Evolutionary conservation across 92 coral and sea anemone species (phyloP).

Genomic region (Bergia puertoricense): DNA sequence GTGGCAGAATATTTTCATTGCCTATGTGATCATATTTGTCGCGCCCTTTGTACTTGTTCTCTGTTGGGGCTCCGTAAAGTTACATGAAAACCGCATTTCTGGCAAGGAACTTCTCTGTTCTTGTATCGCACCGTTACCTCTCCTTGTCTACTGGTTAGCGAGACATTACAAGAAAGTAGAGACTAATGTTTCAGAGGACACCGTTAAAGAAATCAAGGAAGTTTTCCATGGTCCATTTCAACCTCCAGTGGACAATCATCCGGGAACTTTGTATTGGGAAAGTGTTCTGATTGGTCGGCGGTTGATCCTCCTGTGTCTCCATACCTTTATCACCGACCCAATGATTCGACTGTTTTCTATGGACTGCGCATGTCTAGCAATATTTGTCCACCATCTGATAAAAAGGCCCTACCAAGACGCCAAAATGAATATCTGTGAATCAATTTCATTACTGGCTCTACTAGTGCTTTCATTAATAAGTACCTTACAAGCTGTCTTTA

Average conservation of each 20-base stretch:
- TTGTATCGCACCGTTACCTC: slow-evolving; percentile 27
- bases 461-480: slow-evolving; percentile 21
- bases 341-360: slow-evolving; percentile 20
- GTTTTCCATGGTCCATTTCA: slow-evolving; percentile 42
- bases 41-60: slow-evolving; percentile 37
- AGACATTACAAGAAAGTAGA: not conserved
- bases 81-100: slow-evolving; percentile 14
- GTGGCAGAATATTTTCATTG: slow-evolving; percentile 60
- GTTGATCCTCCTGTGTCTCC: slow-evolving; percentile 23
- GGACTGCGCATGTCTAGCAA: slow-evolving; percentile 31
- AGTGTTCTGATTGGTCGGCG: slow-evolving; percentile 49
- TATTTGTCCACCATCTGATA: slow-evolving; percentile 36
- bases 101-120: slow-evolving; percentile 38
- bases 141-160: slow-evolving; percentile 13
- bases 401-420: slow-evolving; percentile 34
- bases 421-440: slow-evolving; percentile 39
- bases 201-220: not conserved
- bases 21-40: slow-evolving; percentile 15
- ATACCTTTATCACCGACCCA: slow-evolving; percentile 32
- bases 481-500: slow-evolving; percentile 10
- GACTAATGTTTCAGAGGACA: not conserved
- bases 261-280: slow-evolving; percentile 54
- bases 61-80: slow-evolving; percentile 47
- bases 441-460: slow-evolving; percentile 19
- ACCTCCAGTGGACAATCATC: not conserved